Conservation (phyloP, 2,797 vertebrate species). For the Dryobates pubescens region DNA sequence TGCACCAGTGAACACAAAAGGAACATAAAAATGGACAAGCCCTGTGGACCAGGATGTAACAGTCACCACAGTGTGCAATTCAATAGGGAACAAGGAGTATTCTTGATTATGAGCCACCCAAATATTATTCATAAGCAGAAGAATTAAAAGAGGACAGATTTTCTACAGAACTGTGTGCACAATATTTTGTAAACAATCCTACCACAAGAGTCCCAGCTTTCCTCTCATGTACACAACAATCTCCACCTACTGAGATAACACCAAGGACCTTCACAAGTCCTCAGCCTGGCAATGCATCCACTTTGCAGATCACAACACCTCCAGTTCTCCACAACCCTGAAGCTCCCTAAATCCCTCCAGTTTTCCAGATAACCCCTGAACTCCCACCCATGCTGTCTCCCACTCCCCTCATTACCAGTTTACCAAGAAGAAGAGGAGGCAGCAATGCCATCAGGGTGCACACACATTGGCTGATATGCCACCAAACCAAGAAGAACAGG, state of each 20-base stretch:
- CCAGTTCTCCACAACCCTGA: background rate
- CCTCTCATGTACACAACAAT: background rate
- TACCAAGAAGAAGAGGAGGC: background rate
- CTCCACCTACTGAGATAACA: background rate
- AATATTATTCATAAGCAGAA: background rate
- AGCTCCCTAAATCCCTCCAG: background rate
- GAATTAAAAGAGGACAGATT: background rate
- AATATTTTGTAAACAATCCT: conserved; percentile 14
- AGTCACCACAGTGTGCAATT: background rate
- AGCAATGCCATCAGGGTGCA: background rate
- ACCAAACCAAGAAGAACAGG: background rate
- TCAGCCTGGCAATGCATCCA: background rate
- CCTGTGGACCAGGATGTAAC: background rate
- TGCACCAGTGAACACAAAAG: conserved; percentile 17
- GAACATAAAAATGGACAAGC: background rate
- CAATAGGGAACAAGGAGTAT: background rate
- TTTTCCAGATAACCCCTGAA: background rate
- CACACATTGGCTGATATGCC: background rate
- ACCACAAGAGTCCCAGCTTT: background rate
- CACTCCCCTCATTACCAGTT: background rate
- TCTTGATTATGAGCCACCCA: background rate
- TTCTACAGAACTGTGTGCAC: background rate
- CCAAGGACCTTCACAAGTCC: background rate
- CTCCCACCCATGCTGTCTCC: background rate
- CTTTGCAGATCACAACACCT: background rate